Base-by-base conservation (phyloP, 53 echinoderm and acorn worm species). In the Patiria pectinifera region DNA sequence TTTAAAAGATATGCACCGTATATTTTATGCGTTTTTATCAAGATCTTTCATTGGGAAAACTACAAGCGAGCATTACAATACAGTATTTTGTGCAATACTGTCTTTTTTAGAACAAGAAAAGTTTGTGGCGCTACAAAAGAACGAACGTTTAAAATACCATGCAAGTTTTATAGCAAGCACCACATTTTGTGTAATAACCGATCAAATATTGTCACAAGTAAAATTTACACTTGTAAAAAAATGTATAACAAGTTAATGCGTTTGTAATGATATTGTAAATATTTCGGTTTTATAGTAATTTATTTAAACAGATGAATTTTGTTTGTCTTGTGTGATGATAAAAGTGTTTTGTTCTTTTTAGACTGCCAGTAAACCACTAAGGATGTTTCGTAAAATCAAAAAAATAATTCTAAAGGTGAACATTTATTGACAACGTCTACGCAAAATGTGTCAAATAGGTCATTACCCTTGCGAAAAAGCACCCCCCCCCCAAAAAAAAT, bases 281-380 rank as follows among this genome's bases (percentile, higher is more conserved):
- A 87, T 19, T 59, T 78, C 15, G 2, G 35, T 78, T 48, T 58
- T 86, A 86, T 87, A 43, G 76, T 87, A 87, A 87, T 78, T 87
- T 87, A 87, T 87, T 87, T 87, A 76, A 87, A 78, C 87, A 87
- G 87, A 45, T 43, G 13, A 77, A 18, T 62, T 78, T 77, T 47
- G 3, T 82, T 53, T 5, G 8, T 35, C 35, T 9, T 82, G 16
- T 59, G 83, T 79, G 77, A 69, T 69, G 35, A 12, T 18, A 79
- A 79, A 15, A 13, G 59, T n/a, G 24, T 23, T 6, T 59, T 35
- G 35, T 35, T 53, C 53, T 53, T 83, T 83, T 0, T 80, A 80
- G 48, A 80, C 66, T 66, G 66, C 66, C 66, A 66, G 19, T 18
- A 18, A 16, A 0, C 15, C 12, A 16, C 15, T 16, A 66, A 18